A percentile compares a stretch with the other conserved stretches of the same genome.
These are phyloP conservation scores for Microplitis demolitor DNA, from an alignment of 1,140 invertebrate genomes.

Conservation along the genomic window DNA sequence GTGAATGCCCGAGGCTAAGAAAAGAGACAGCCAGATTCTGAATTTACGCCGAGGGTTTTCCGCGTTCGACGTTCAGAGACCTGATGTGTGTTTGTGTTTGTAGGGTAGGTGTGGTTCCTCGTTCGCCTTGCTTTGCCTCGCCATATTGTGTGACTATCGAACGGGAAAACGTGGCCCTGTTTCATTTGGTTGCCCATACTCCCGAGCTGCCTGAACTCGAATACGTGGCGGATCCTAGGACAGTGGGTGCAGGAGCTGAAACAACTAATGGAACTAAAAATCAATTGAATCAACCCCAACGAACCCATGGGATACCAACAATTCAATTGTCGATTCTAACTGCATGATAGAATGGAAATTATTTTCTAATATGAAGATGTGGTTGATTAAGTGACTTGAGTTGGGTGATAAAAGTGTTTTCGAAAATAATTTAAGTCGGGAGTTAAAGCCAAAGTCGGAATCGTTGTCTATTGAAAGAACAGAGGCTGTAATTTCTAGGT, in stretches of 20 bases:
- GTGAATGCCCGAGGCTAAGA: too few relatives aligned
- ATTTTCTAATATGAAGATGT: too few relatives aligned
- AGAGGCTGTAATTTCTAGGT: too few relatives aligned
- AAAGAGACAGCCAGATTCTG: too few relatives aligned
- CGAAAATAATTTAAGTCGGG: too few relatives aligned
- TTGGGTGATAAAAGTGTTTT: too few relatives aligned
- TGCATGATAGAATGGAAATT: neutral
- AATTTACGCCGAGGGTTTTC: neutral
- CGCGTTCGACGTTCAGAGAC: neutral
- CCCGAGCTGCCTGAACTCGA: conserved; percentile 41
- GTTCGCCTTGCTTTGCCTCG: conserved; percentile 2
- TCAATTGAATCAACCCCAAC: conserved; percentile 60
- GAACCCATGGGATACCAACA: conserved; percentile 57
- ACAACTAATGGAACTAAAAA: conserved; percentile 54
- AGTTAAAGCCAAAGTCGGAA: too few relatives aligned
- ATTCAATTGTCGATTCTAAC: neutral
- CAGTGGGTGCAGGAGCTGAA: conserved; percentile 37
- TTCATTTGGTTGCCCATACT: conserved; percentile 52
- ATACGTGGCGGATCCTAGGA: conserved; percentile 47
- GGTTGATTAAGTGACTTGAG: too few relatives aligned
- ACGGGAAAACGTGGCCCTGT: conserved; percentile 27
- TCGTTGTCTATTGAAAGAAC: too few relatives aligned
- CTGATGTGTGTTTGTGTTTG: neutral
- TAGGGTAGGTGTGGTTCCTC: conserved; percentile 38
- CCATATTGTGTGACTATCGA: conserved; percentile 48